Evolutionary conservation across 2,113 vertebrate species (phyloP).

Genomic region (Rattus norvegicus): DNA sequence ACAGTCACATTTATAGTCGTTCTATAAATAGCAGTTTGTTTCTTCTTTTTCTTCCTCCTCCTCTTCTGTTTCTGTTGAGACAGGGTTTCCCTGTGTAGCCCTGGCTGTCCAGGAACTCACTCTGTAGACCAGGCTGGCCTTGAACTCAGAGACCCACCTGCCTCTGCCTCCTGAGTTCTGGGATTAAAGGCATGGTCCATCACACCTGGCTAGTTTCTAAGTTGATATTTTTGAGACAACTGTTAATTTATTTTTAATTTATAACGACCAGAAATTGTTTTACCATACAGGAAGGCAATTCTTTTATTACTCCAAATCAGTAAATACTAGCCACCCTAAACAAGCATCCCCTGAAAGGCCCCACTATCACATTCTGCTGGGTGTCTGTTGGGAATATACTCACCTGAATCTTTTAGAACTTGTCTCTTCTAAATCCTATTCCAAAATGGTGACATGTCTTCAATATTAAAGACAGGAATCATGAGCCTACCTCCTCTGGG

Average conservation of each 20-base stretch:
- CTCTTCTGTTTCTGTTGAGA: not conserved
- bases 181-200: not conserved
- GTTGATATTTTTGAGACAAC: conserved; percentile 38
- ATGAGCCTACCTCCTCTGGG: conserved; percentile 73
- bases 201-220: not conserved
- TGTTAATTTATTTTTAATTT: conserved; percentile 49
- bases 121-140: not conserved
- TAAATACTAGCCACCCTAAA: not conserved
- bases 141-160: not conserved
- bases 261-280: conserved; percentile 23
- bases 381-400: conserved; percentile 51
- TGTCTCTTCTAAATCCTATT: conserved; percentile 76
- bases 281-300: conserved; percentile 4
- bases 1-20: conserved; percentile 38
- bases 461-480: conserved; percentile 37
- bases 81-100: not conserved
- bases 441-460: conserved; percentile 61
- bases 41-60: not conserved
- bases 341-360: not conserved
- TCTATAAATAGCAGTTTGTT: conserved; percentile 41
- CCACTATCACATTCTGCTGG: not conserved
- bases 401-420: conserved; percentile 60
- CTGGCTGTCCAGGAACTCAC: not conserved
- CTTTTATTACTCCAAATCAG: conserved; percentile 12
- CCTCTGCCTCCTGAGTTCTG: not conserved